Evolutionary conservation across 2,888 invertebrate genomes (phyloP).

Genomic region (Meiosimyza decipiens): DNA sequence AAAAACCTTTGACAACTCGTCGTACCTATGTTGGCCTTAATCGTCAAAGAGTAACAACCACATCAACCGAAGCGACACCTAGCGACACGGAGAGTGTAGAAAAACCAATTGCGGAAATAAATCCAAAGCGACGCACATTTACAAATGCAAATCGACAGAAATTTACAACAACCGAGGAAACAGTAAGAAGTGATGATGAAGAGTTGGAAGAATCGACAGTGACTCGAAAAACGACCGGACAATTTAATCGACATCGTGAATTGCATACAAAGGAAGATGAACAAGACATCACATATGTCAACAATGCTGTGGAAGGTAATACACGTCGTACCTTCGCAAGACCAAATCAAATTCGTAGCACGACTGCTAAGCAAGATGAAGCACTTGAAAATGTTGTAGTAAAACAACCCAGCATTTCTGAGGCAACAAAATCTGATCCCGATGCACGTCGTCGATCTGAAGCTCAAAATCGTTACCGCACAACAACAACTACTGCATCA

Average conservation of each 20-base stretch:
- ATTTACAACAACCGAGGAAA: conserved; percentile 31
- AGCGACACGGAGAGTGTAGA: background rate
- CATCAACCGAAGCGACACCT: conserved; percentile 15
- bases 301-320: conserved; percentile 11
- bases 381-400: background rate
- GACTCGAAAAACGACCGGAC: background rate
- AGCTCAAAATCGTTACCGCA: conserved; percentile 19
- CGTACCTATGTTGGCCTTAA: conserved; percentile 40
- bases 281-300: background rate
- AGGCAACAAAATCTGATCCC: conserved; percentile 6
- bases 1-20: conserved; percentile 41
- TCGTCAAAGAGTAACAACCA: conserved; percentile 25
- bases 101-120: background rate
- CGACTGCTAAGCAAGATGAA: conserved; percentile 9
- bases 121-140: background rate
- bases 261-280: conserved; percentile 12
- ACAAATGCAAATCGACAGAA: background rate
- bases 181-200: background rate
- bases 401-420: background rate
- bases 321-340: conserved; percentile 37
- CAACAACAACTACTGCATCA: conserved; percentile 10
- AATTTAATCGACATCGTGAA: background rate
- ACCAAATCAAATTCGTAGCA: conserved; percentile 33
- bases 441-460: conserved; percentile 23
- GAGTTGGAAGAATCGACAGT: background rate